Conservation (phyloP, 2,113 vertebrate genomes). For the Labeo catla region DNA sequence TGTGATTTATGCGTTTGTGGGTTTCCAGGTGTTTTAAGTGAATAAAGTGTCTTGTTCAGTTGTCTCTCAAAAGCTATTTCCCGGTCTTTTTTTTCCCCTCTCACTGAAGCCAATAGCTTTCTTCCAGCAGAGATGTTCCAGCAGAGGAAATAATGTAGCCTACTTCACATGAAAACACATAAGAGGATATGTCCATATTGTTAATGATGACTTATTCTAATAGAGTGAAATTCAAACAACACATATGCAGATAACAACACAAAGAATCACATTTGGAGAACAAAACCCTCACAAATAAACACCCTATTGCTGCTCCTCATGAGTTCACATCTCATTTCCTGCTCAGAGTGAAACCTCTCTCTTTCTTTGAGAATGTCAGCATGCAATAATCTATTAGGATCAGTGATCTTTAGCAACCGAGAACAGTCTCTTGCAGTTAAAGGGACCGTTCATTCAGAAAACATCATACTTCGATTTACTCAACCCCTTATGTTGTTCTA, state of each 20-base stretch:
- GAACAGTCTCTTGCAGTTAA: background rate
- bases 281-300: constrained; percentile 6
- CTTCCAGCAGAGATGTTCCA: background rate
- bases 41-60: background rate
- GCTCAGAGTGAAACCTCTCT: constrained; percentile 26
- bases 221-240: constrained; percentile 11
- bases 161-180: constrained; percentile 19
- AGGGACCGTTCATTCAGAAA: background rate
- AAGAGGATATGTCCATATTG: background rate
- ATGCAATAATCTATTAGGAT: constrained; percentile 57
- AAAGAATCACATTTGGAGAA: background rate
- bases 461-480: background rate
- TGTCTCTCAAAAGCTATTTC: background rate
- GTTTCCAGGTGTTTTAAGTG: background rate
- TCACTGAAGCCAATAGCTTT: background rate
- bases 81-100: background rate
- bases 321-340: constrained; percentile 43
- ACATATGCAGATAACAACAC: background rate
- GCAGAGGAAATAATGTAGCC: constrained; percentile 2
- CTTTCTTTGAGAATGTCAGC: constrained; percentile 44
- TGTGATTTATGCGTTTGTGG: background rate
- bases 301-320: constrained; percentile 13
- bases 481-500: background rate
- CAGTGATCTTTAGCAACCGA: constrained; percentile 30
- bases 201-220: constrained; percentile 18